Conservation (phyloP, 2,113 vertebrate species). For the Corapipo altera region DNA sequence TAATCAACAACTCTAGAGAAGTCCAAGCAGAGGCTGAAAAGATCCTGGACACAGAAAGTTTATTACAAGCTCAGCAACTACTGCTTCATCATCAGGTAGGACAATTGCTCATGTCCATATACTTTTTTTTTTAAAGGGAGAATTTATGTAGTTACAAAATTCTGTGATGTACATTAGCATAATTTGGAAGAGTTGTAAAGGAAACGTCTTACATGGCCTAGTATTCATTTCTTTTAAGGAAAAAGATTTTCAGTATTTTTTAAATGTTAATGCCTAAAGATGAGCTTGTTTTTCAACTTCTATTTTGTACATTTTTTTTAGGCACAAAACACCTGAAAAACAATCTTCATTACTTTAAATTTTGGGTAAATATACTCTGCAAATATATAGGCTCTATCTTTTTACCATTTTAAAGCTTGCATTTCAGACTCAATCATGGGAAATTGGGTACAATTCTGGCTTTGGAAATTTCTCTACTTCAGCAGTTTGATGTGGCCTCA, state of each 20-base stretch:
- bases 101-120: neutral
- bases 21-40: conserved; percentile 79
- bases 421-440: neutral
- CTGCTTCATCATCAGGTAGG: conserved; percentile 89
- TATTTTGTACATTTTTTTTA: neutral
- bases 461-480: neutral
- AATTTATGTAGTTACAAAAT: neutral
- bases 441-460: neutral
- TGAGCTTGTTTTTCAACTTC: neutral
- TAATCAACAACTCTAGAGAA: conserved; percentile 80
- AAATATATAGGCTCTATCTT: neutral
- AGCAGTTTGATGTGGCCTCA: neutral
- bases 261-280: neutral
- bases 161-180: neutral
- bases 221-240: neutral
- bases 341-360: neutral
- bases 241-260: neutral
- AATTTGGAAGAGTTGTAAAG: neutral
- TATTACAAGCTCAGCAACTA: conserved; percentile 86
- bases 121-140: neutral
- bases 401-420: neutral
- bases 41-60: conserved; percentile 83
- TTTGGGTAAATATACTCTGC: neutral
- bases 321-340: neutral
- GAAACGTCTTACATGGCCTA: neutral